Conservation (phyloP, 2,797 vertebrate species). For the Ceryle rudis region DNA sequence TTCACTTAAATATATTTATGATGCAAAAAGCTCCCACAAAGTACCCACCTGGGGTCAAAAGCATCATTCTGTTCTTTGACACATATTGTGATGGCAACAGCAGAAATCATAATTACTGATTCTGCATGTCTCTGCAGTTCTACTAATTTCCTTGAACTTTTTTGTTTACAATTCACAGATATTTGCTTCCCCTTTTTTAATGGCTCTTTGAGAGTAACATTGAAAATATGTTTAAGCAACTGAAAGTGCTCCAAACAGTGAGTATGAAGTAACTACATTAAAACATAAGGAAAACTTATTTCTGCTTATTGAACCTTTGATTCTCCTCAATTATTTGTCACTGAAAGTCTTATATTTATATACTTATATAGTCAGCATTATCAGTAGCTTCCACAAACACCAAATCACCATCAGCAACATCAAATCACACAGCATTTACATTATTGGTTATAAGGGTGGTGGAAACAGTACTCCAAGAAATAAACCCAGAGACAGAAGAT, state of each 20-base stretch:
- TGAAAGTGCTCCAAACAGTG: not conserved
- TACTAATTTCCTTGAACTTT: not conserved
- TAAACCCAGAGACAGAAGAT: not conserved
- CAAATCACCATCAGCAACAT: not conserved
- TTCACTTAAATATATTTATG: not conserved
- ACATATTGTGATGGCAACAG: not conserved
- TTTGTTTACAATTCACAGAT: not conserved
- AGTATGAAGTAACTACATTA: not conserved
- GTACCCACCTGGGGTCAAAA: not conserved
- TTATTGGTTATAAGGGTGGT: not conserved
- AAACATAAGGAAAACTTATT: not conserved
- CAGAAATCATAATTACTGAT: not conserved
- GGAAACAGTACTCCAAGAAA: not conserved
- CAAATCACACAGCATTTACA: not conserved
- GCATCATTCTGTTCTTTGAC: not conserved
- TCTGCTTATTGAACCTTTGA: not conserved
- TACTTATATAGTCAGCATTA: not conserved
- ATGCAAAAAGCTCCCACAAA: not conserved
- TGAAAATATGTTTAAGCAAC: not conserved
- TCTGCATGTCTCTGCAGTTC: not conserved
- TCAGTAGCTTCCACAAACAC: not conserved
- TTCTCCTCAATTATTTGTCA: not conserved
- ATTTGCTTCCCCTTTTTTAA: not conserved
- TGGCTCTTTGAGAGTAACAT: not conserved
- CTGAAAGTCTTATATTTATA: not conserved